phyloP scores from a whole-genome alignment of 2,888 invertebrate species.

The Idaea straminata region DNA sequence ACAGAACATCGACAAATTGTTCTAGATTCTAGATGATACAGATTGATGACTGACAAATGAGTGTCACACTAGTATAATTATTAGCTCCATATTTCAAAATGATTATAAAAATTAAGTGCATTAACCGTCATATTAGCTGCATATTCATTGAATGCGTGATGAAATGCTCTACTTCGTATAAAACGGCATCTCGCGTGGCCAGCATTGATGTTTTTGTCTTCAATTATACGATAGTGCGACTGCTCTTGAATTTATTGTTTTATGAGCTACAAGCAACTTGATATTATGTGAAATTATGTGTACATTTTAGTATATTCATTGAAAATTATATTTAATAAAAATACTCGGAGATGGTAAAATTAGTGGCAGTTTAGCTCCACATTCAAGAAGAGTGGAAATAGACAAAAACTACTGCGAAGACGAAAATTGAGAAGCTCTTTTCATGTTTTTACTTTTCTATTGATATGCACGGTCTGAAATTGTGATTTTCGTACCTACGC shows the following conservation, averaged over 20 bases:
- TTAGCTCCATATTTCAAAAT: constrained; percentile 9
- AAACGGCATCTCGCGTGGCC: constrained; percentile 52
- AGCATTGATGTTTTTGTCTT: constrained; percentile 38
- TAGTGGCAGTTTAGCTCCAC: too few species aligned
- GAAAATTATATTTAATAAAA: too few species aligned
- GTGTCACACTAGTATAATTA: not conserved
- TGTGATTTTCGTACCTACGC: too few species aligned
- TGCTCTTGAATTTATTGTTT: not conserved
- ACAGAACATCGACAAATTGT: too few species aligned
- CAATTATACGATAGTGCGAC: constrained; percentile 24
- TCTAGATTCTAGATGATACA: not conserved
- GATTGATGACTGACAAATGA: not conserved
- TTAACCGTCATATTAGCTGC: constrained; percentile 14
- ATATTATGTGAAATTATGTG: constrained; percentile 17
- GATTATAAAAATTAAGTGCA: constrained; percentile 5
- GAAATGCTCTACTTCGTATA: constrained; percentile 63
- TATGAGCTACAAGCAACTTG: constrained; percentile 20
- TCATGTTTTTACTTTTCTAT: too few species aligned
- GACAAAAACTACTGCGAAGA: too few species aligned
- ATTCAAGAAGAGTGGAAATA: too few species aligned
- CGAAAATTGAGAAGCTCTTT: too few species aligned
- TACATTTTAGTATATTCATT: not conserved
- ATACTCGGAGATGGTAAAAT: too few species aligned
- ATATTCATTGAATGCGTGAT: constrained; percentile 45
- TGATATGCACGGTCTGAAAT: too few species aligned